Evolutionary conservation across 1,140 invertebrate species (phyloP).

Genomic region (Papilio glaucus): DNA sequence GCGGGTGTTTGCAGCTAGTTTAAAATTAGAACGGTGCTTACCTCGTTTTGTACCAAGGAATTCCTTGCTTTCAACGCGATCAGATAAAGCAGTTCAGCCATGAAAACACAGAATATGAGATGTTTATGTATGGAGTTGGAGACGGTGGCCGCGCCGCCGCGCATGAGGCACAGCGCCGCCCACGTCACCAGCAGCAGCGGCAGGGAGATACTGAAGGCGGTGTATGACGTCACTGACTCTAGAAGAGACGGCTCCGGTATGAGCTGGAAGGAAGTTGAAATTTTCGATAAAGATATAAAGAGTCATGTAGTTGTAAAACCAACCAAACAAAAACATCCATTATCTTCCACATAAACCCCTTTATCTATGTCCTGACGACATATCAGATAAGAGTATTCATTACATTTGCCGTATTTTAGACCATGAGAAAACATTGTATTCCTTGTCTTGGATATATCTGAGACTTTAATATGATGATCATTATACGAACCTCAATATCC

Average conservation of each 20-base stretch:
- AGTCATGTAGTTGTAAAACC: no score
- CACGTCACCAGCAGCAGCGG: constrained; percentile 91
- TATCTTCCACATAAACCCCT: no score
- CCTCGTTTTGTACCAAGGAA: constrained; percentile 89
- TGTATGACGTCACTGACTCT: constrained; percentile 94
- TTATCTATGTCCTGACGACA: no score
- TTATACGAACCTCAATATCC: constrained; percentile 89
- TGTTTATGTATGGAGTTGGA: constrained; percentile 98
- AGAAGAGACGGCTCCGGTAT: constrained; percentile 92
- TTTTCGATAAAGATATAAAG: background rate
- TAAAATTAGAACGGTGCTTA: constrained; percentile 60
- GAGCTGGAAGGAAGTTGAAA: constrained; percentile 79
- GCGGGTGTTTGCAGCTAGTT: no score
- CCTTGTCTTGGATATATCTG: no score
- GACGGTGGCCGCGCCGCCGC: constrained; percentile 92
- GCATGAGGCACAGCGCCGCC: constrained; percentile 89
- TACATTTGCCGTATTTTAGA: no score
- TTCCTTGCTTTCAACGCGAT: constrained; percentile 92
- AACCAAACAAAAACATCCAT: no score
- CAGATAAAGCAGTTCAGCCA: constrained; percentile 93
- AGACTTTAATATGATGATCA: background rate
- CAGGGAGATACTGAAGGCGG: constrained; percentile 92
- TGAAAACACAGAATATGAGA: constrained; percentile 93
- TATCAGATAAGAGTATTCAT: no score
- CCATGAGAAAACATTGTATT: no score